Evolutionary conservation across 2,113 vertebrate species (phyloP).

Genomic region (Machaerirhynchus nigripectus): DNA sequence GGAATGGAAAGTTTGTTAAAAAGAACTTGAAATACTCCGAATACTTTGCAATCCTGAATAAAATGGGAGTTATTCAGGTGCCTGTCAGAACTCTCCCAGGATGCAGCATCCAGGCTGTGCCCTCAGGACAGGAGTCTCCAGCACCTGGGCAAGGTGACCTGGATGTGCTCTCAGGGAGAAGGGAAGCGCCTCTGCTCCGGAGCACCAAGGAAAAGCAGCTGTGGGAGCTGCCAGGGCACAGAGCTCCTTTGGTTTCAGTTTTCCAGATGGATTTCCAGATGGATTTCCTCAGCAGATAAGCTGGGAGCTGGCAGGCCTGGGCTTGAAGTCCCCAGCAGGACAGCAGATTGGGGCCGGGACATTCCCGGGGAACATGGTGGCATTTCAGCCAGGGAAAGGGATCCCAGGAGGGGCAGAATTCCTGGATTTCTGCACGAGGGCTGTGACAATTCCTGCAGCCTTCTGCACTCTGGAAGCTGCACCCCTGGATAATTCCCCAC

Average conservation of each 20-base stretch:
- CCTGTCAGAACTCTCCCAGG: not conserved
- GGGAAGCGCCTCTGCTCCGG: not conserved
- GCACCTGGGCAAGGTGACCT: not conserved
- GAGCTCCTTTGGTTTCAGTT: not conserved
- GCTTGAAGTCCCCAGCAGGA: fast-evolving
- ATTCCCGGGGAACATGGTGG: not conserved
- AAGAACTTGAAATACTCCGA: not conserved
- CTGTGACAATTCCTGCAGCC: not conserved
- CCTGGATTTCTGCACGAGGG: not conserved
- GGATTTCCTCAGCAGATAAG: not conserved
- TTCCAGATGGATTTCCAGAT: not conserved
- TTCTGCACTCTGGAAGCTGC: not conserved
- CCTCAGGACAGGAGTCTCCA: not conserved
- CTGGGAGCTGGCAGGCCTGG: not conserved
- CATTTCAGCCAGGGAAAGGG: not conserved
- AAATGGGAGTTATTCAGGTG: not conserved
- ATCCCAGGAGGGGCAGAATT: not conserved
- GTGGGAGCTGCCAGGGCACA: not conserved
- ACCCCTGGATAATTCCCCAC: not conserved
- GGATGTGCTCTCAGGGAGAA: not conserved
- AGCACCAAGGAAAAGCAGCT: not conserved
- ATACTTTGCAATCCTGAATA: not conserved
- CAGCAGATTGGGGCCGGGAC: not conserved
- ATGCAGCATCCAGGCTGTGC: not conserved
- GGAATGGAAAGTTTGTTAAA: not conserved